Conservation (phyloP, 2,113 vertebrate species). For the Ochotona curzoniae region DNA sequence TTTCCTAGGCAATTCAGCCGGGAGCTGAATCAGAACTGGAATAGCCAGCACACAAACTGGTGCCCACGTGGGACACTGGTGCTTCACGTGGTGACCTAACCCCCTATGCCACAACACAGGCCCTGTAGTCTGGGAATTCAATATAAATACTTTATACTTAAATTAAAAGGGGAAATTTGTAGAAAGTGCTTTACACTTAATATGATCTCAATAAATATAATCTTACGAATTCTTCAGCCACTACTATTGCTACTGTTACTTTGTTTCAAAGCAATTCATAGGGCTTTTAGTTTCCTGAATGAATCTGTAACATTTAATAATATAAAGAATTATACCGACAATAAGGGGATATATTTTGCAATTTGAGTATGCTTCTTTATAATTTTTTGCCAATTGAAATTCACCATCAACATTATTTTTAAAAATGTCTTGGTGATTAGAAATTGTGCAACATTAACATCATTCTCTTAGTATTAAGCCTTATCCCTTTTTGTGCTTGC, state of each 20-base stretch:
- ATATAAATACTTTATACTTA: conserved; percentile 30
- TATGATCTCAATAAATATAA: conserved; percentile 20
- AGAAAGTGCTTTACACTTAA: neutral
- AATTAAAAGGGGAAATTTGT: conserved; percentile 15
- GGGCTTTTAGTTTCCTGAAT: neutral
- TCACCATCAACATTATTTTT: conserved; percentile 13
- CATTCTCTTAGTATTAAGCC: neutral
- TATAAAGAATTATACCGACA: neutral
- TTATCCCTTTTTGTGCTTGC: neutral
- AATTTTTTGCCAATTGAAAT: conserved; percentile 44
- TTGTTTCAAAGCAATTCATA: conserved; percentile 41
- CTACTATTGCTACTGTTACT: neutral
- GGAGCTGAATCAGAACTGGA: no score
- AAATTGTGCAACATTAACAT: conserved; percentile 10
- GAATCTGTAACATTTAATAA: neutral
- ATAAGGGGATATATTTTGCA: neutral
- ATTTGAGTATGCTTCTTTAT: neutral
- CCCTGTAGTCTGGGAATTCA: conserved; percentile 11
- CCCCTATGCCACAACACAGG: no score
- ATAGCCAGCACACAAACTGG: no score
- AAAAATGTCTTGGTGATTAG: neutral
- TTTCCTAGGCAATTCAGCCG: no score
- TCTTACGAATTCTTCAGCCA: neutral
- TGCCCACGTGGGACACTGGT: no score
- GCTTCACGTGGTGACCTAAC: no score